Percentiles rank a stretch among this genome's conserved stretches.
Conservation (phyloP, 2,113 vertebrate genomes). For the Lasiurus cinereus region DNA sequence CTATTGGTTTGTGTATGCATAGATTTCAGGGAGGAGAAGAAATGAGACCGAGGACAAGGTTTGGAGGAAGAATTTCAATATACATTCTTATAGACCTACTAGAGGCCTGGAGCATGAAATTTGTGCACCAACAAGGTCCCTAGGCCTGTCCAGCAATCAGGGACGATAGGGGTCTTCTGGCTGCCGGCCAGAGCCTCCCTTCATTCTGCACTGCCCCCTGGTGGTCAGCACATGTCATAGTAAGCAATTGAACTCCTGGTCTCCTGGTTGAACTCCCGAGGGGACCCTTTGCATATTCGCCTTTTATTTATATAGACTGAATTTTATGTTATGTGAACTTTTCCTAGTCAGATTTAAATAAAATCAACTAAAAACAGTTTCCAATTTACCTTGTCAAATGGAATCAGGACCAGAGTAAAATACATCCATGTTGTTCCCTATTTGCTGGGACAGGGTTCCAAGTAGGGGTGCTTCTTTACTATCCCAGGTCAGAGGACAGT, state of each 20-base stretch:
- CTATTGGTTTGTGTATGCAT: neutral
- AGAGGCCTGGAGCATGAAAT: no score
- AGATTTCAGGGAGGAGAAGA: neutral
- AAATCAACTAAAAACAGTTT: neutral
- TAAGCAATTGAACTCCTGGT: no score
- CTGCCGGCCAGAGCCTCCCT: no score
- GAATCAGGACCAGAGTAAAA: slow-evolving; percentile 3
- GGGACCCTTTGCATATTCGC: no score
- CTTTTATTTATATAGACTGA: neutral
- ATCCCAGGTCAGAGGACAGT: neutral
- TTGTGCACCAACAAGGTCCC: no score
- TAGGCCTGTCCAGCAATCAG: no score
- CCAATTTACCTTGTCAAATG: neutral
- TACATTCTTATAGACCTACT: neutral
- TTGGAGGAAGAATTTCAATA: neutral
- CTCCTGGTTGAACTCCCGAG: no score
- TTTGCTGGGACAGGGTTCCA: neutral
- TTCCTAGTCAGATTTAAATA: neutral
- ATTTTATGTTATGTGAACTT: neutral
- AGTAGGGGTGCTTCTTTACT: neutral
- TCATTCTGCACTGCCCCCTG: no score
- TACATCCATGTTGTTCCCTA: neutral
- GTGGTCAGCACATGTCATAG: no score
- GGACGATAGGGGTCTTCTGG: no score
- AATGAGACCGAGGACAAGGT: neutral